Conservation (phyloP, 2,113 vertebrate species). For the Takifugu flavidus region DNA sequence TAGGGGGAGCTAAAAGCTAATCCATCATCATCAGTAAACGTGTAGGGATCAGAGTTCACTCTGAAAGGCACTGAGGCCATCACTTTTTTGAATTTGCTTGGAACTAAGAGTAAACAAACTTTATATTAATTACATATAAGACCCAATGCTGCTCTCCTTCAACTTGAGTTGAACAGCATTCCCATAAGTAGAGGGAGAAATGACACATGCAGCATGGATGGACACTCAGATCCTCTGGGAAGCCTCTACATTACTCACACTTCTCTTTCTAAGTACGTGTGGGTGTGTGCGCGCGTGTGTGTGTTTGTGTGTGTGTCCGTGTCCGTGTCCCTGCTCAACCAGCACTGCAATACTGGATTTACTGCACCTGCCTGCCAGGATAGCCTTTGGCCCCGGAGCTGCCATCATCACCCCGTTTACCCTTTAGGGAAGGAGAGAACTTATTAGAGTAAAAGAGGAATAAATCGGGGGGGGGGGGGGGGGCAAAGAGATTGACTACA, state of each 20-base stretch:
- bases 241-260: constrained; percentile 43
- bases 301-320: constrained; percentile 15
- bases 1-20: constrained; percentile 62
- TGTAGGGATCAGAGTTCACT: constrained; percentile 27
- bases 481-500: constrained; percentile 4
- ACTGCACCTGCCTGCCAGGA: constrained; percentile 99
- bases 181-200: background rate
- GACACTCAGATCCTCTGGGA: background rate
- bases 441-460: constrained; percentile 47
- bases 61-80: constrained; percentile 20
- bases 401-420: constrained; percentile 84
- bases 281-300: constrained; percentile 12
- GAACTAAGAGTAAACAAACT: constrained; percentile 5
- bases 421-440: constrained; percentile 74
- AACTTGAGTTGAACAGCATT: constrained; percentile 25
- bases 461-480: background rate
- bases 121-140: constrained; percentile 24
- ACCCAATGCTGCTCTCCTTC: constrained; percentile 14
- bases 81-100: constrained; percentile 11
- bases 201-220: no score
- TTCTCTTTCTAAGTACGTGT: constrained; percentile 35
- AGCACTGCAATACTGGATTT: constrained; percentile 87
- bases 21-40: constrained; percentile 40
- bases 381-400: constrained; percentile 98
- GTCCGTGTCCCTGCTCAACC: constrained; percentile 52